A percentile compares a stretch with the other conserved stretches of the same genome.
These are phyloP conservation scores for Chaetodon trifascialis DNA, from an alignment of 2,113 vertebrate genomes.

Conservation along the genomic window DNA sequence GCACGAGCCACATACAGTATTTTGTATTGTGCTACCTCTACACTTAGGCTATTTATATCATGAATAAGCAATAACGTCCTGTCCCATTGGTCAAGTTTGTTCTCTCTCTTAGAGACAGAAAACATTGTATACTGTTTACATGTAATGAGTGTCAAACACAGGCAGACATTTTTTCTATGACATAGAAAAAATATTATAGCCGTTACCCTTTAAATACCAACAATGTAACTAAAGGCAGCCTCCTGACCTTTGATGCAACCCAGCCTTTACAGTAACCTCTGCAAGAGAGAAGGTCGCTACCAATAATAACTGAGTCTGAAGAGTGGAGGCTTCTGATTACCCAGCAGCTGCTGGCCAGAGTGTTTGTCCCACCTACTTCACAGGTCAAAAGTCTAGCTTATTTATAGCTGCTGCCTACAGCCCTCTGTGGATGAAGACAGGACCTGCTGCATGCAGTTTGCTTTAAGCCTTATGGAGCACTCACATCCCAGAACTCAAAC, in stretches of 20 bases:
- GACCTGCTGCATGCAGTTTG: conserved; percentile 23
- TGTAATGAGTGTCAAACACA: conserved; percentile 1
- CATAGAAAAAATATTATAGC: conserved; percentile 46
- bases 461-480: conserved; percentile 60
- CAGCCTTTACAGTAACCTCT: conserved; percentile 78
- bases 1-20: not conserved
- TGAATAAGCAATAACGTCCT: too few relatives aligned
- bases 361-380: conserved; percentile 78
- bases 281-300: conserved; percentile 80
- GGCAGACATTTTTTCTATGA: conserved; percentile 1
- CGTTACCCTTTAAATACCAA: conserved; percentile 74
- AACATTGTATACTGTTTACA: not conserved
- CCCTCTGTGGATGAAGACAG: not conserved
- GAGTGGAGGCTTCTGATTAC: conserved; percentile 81
- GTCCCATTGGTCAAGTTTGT: not conserved
- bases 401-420: conserved; percentile 77
- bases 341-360: conserved; percentile 77
- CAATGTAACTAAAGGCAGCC: conserved; percentile 73
- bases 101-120: not conserved
- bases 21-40: not conserved
- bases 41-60: not conserved
- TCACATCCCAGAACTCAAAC: conserved; percentile 99
- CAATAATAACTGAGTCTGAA: conserved; percentile 81
- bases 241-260: conserved; percentile 77
- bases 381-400: conserved; percentile 79